These are phyloP conservation scores for Turritopsis rubra DNA, from an alignment of 30 jellyfish, hydroid and myxozoan species.

Conservation along the genomic window DNA sequence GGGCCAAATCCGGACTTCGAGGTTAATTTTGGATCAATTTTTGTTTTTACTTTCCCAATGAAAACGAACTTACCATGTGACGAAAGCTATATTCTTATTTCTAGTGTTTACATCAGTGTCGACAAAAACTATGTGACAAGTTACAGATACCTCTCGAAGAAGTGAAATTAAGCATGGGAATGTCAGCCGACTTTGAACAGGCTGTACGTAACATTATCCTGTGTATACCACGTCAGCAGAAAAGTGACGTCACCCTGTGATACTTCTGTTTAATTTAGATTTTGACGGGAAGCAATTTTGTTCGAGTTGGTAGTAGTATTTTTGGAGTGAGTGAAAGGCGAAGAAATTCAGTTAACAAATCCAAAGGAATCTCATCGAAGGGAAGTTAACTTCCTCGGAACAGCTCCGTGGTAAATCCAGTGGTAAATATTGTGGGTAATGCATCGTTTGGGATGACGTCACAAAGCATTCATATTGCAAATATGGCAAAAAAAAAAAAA, in stretches of 20 bases:
- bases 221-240: background rate
- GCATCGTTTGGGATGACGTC: too few relatives aligned
- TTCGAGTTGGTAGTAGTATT: constrained; percentile 88
- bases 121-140: constrained; percentile 34
- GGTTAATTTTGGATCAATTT: constrained; percentile 43
- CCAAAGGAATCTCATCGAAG: too few relatives aligned
- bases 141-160: constrained; percentile 25
- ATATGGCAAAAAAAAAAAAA: too few relatives aligned
- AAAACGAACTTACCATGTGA: too few relatives aligned
- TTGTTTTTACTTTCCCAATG: too few relatives aligned
- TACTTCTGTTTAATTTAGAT: constrained; percentile 36
- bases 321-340: constrained; percentile 66
- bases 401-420: too few relatives aligned
- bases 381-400: too few relatives aligned
- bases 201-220: constrained; percentile 71
- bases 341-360: background rate
- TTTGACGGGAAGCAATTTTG: constrained; percentile 73
- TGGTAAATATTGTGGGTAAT: too few relatives aligned
- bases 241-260: background rate
- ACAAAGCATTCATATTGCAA: too few relatives aligned
- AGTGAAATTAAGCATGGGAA: constrained; percentile 92
- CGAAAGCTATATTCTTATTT: background rate
- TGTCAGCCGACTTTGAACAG: constrained; percentile 78
- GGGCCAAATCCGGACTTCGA: constrained; percentile 83
- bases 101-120: constrained; percentile 51